These are phyloP conservation scores for Cheilinus undulatus DNA, from an alignment of 2,113 vertebrate genomes.

Conservation along the genomic window DNA sequence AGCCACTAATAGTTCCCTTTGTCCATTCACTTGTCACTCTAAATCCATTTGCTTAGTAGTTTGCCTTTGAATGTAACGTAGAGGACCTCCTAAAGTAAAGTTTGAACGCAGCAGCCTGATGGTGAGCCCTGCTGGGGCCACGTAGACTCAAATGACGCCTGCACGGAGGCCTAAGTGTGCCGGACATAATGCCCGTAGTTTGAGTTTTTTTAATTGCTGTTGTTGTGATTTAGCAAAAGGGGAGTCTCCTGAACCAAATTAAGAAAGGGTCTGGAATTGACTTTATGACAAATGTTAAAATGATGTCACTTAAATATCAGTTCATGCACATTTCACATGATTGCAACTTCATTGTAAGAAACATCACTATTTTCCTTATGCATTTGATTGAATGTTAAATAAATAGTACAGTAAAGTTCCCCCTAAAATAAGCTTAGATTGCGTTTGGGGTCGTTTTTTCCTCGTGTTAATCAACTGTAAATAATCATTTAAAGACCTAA, in stretches of 20 bases:
- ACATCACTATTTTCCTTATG: no score
- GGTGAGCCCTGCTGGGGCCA: slow-evolving; percentile 42
- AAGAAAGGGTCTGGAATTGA: no score
- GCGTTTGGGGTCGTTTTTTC: not conserved
- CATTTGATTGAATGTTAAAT: no score
- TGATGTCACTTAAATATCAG: no score
- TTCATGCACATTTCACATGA: no score
- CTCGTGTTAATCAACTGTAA: not conserved
- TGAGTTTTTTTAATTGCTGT: slow-evolving; percentile 4
- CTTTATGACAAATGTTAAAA: no score
- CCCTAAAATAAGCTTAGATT: no score
- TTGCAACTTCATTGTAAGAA: no score
- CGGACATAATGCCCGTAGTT: slow-evolving; percentile 63
- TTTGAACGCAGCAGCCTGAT: slow-evolving; percentile 25
- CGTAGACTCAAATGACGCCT: slow-evolving; percentile 39
- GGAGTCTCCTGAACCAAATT: no score
- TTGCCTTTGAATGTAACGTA: slow-evolving; percentile 59
- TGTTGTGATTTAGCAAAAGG: not conserved
- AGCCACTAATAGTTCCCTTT: slow-evolving; percentile 65
- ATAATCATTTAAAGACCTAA: not conserved
- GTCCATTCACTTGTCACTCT: slow-evolving; percentile 43
- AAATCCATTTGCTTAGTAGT: slow-evolving; percentile 62
- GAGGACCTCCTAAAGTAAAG: slow-evolving; percentile 38
- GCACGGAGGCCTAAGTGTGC: slow-evolving; percentile 43
- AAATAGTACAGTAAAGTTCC: no score